Conservation (phyloP, 2,113 vertebrate genomes). For the Raphicerus campestris region DNA sequence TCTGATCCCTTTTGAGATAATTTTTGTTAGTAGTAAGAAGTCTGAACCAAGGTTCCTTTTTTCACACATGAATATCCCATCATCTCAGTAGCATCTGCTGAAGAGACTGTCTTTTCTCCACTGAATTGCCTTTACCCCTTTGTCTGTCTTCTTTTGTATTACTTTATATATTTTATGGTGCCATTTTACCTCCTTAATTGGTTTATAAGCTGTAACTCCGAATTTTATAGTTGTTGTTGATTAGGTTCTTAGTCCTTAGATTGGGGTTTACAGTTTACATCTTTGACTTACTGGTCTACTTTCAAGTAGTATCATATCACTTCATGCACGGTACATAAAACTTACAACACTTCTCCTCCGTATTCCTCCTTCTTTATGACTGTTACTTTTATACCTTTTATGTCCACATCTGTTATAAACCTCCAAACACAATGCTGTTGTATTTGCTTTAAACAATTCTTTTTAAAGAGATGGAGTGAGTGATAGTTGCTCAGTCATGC, state of each 20-base stretch:
- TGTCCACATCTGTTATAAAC: background rate
- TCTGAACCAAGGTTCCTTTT: background rate
- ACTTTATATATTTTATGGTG: background rate
- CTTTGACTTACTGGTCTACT: background rate
- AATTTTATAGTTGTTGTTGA: background rate
- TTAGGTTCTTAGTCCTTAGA: background rate
- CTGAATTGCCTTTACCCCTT: background rate
- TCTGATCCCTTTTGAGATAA: background rate
- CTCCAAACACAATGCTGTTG: background rate
- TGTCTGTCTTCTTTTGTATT: background rate
- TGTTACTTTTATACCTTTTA: background rate
- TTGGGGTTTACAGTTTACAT: background rate
- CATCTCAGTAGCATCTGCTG: background rate
- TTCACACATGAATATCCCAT: background rate
- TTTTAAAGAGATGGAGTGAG: background rate
- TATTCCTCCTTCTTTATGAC: background rate
- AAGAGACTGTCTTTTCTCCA: background rate
- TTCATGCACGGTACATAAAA: background rate
- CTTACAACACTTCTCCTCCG: background rate
- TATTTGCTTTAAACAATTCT: background rate
- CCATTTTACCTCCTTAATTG: background rate
- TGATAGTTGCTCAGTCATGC: background rate
- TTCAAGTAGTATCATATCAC: background rate
- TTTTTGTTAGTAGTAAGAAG: background rate
- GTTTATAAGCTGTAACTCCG: background rate